Evolutionary conservation across 2,113 vertebrate species (phyloP).

Genomic region (Spheniscus mendiculus): DNA sequence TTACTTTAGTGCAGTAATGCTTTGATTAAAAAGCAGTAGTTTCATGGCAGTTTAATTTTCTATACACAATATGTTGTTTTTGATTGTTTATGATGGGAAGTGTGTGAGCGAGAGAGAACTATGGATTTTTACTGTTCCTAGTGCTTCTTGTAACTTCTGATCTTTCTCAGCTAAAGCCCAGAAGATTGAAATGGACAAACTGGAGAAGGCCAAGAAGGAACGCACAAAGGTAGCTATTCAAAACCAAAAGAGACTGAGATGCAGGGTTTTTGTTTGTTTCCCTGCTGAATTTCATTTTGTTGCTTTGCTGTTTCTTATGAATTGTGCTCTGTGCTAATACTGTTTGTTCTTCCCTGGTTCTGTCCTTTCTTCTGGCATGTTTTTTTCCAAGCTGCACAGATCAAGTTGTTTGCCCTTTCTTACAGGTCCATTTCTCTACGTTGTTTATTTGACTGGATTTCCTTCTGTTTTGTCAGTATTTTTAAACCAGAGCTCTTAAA

Average conservation of each 20-base stretch:
- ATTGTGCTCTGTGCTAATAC: background rate
- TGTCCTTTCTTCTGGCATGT: background rate
- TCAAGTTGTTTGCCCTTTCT: background rate
- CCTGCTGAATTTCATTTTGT: background rate
- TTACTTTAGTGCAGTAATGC: background rate
- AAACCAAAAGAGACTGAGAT: background rate
- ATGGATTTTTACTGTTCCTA: background rate
- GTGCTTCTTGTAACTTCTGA: background rate
- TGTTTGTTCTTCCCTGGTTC: background rate
- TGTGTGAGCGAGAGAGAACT: background rate
- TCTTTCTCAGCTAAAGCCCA: conserved; percentile 90
- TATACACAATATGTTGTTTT: background rate
- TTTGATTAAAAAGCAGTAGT: background rate
- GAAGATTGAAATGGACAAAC: conserved; percentile 97
- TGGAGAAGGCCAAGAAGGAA: conserved; percentile 98
- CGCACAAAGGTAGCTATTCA: conserved; percentile 87
- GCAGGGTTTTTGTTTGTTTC: background rate
- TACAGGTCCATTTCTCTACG: background rate
- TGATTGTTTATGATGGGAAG: background rate
- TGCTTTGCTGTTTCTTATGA: background rate
- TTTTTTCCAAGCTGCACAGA: background rate
- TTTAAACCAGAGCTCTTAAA: background rate
- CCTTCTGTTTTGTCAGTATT: background rate
- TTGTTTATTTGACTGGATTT: background rate
- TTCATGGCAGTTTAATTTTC: background rate